Base-by-base conservation (phyloP, 2,113 vertebrate species). In the Aythya baeri region DNA sequence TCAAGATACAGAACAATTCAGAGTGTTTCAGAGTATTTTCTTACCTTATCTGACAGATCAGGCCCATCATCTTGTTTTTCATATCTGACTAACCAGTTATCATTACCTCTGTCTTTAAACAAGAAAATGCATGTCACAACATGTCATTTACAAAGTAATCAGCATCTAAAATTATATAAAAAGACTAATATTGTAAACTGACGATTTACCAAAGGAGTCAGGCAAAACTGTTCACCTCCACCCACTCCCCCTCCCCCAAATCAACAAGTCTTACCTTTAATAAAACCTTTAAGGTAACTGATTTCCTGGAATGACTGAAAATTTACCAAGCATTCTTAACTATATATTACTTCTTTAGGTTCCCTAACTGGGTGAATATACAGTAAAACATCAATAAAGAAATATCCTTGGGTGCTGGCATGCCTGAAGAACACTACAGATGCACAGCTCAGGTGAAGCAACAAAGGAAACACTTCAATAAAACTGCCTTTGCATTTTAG, bases 31-130 rank as follows among this genome's bases (percentile, higher is more conserved):
- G 41, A 82, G 52, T 31, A 83, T 93, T 75, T 83, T 81, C 95
- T 98, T 96, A 99, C 99, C 98, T 99, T 98, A 84, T 97, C 95
- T 71, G 95, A 90, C 27, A 73, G 73, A 57, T 98, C 96, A 32
- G 62, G 95, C 87, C 31, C 97, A 71, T 96, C 96, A 86, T 98
- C 98, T 81, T 98, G 97, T 70, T 99, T 99, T 96, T 99, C 99
- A 54, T 99, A 99, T 97, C 97, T 99, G 96, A 99, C 98, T 96
- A 99, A 97, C 99, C 99, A 99, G 97, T 99, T 99, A 95, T 99
- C 99, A 3, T 99, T 99, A 75, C 99, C 99, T 92, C 99, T 98
- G 97, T 99, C 99, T 99, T 97, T 94, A 62, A 95, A 97, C 49
- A 94, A n/a, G 83, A 93, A 95, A 77, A 95, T 20, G 63, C 26